A percentile compares a stretch with the other conserved stretches of the same genome.
Evolutionary conservation across 2,888 invertebrate species (phyloP).

Genomic region (Diplazon laetatorius): DNA sequence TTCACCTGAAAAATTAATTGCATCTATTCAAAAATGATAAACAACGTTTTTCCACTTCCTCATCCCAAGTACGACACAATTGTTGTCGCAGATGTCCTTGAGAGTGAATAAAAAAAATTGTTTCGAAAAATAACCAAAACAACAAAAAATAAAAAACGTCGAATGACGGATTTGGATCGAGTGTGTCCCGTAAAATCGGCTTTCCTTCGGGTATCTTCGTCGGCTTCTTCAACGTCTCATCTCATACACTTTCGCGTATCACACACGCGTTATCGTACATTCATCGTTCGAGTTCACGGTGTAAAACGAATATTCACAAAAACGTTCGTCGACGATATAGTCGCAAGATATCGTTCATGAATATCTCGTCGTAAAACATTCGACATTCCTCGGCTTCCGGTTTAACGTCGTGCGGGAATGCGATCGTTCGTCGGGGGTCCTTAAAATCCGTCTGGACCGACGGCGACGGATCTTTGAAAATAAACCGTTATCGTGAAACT

Average conservation of each 20-base stretch:
- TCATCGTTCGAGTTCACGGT: slow-evolving; percentile 11
- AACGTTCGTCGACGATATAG: slow-evolving; percentile 5
- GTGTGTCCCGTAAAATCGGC: slow-evolving; percentile 48
- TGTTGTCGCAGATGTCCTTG: slow-evolving; percentile 1
- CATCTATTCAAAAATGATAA: too few species aligned
- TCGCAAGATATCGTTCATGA: slow-evolving; percentile 4
- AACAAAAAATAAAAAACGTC: slow-evolving; percentile 19
- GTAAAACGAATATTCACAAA: slow-evolving; percentile 23
- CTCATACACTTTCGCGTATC: slow-evolving; percentile 21
- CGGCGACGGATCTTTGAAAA: slow-evolving; percentile 23
- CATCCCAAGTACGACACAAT: too few species aligned
- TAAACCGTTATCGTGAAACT: not conserved
- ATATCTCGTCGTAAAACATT: slow-evolving; percentile 5
- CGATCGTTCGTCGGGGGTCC: not conserved
- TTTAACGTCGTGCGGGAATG: slow-evolving; percentile 3
- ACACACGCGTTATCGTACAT: slow-evolving; percentile 11
- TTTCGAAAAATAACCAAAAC: slow-evolving; percentile 17
- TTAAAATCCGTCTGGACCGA: slow-evolving; percentile 7
- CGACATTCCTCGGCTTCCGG: slow-evolving; percentile 32
- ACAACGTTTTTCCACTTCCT: too few species aligned
- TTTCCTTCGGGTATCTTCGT: slow-evolving; percentile 48
- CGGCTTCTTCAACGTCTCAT: slow-evolving; percentile 58
- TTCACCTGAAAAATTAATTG: too few species aligned
- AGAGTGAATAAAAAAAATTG: slow-evolving; percentile 13
- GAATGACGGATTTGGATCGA: slow-evolving; percentile 34